These are phyloP conservation scores for Epinephelus fuscoguttatus DNA, from an alignment of 2,113 vertebrate genomes.

Conservation along the genomic window DNA sequence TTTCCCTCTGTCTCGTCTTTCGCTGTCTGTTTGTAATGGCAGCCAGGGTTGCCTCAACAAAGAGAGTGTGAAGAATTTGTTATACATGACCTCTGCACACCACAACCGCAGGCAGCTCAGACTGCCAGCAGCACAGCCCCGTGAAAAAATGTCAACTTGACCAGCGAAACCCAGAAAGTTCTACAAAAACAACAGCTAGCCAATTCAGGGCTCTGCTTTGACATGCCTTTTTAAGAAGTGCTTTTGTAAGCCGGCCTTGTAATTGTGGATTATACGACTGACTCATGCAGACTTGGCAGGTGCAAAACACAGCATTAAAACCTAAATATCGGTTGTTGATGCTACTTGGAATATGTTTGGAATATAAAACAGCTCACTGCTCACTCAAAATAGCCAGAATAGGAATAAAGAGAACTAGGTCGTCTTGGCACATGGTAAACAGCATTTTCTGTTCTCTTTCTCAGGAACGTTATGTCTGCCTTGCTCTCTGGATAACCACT, in stretches of 20 bases:
- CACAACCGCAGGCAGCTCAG: conserved; percentile 71
- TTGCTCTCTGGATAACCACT: conserved; percentile 67
- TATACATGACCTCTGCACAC: conserved; percentile 81
- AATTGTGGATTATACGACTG: conserved; percentile 78
- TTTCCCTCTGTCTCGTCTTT: conserved; percentile 72
- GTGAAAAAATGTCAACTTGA: conserved; percentile 78
- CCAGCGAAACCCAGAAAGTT: conserved; percentile 69
- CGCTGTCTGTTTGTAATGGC: conserved; percentile 77
- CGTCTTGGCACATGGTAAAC: conserved; percentile 53
- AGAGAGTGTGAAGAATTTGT: conserved; percentile 86
- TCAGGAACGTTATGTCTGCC: conserved; percentile 68
- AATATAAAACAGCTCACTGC: conserved; percentile 58
- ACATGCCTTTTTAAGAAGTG: conserved; percentile 79
- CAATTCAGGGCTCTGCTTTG: conserved; percentile 73
- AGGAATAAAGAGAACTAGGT: conserved; percentile 57
- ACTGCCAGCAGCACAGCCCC: conserved; percentile 69
- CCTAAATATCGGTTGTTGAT: conserved; percentile 78
- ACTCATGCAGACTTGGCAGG: conserved; percentile 79
- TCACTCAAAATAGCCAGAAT: conserved; percentile 34
- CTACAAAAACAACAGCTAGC: conserved; percentile 68
- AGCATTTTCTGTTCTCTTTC: conserved; percentile 62
- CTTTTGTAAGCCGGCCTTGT: conserved; percentile 80
- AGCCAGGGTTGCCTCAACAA: conserved; percentile 76
- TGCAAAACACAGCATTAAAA: conserved; percentile 75
- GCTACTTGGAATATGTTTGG: conserved; percentile 59